Conservation (phyloP, 2,888 invertebrate genomes). For the Ophion obscuratus region DNA sequence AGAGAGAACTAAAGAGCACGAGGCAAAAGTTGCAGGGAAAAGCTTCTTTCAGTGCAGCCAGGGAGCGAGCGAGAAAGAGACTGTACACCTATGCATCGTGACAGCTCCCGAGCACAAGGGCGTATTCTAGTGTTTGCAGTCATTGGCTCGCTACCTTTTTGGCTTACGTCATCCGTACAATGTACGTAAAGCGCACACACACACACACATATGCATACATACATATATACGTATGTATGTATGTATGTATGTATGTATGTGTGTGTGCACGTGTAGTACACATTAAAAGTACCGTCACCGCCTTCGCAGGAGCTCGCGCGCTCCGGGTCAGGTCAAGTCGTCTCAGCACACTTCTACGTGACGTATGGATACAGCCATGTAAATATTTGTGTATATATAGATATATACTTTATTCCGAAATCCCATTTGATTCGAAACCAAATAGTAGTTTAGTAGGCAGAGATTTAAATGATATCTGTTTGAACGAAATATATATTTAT, state of each 20-base stretch:
- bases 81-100: not conserved
- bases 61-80: too few species aligned
- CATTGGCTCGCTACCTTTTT: not conserved
- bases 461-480: too few species aligned
- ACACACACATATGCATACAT: too few species aligned
- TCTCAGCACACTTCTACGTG: conserved; percentile 75
- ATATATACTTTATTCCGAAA: conserved; percentile 12
- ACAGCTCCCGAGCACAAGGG: not conserved
- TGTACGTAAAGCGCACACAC: not conserved
- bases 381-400: conserved; percentile 3
- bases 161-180: not conserved
- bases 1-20: conserved; percentile 6
- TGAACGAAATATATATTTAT: too few species aligned
- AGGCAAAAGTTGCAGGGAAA: conserved; percentile 19
- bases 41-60: too few species aligned
- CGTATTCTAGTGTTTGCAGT: not conserved
- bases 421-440: conserved; percentile 39
- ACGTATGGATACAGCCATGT: conserved; percentile 66
- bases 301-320: conserved; percentile 72
- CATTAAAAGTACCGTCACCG: conserved; percentile 56
- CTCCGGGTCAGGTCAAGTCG: conserved; percentile 77
- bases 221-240: not conserved
- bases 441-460: not conserved
- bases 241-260: not conserved
- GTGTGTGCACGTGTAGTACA: conserved; percentile 12